Evolutionary conservation across 2,113 vertebrate genomes (phyloP), one percentile per base, ranked within the genome.

Genomic region (Grammomys surdaster): DNA sequence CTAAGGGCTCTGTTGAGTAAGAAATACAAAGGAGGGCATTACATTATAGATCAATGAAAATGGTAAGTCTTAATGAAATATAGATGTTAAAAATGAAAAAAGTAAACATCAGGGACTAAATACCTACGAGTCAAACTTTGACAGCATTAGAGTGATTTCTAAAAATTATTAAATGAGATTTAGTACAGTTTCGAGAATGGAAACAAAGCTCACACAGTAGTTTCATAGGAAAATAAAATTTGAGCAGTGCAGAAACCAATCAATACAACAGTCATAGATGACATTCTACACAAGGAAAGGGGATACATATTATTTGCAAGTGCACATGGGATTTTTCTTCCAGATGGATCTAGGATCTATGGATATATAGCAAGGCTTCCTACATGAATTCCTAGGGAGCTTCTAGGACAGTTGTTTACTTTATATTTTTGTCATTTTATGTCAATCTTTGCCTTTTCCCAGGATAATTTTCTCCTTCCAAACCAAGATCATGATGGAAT

Each of bases 121-220:
- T 9, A 73, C 1, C 1, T 58, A n/a, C 0, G 0, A 40, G 36
- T 58, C 80, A 58, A 58, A 58, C 3, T 26, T 7, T n/a, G 36
- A 26, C 46, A 81, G 24, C n/a, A 63, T 63, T 63, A 43, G 24
- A 63, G 13, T 28, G 58, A 63, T 4, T 63, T 43, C 14, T 43
- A 43, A 63, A 80, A 31, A 46, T 65, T 46, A 65, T 19, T 17
- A 65, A 43, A 46, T 65, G 46, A 19, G 0, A 31, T 65, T 65
- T 40, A 16, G 24, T 63, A 1, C 24, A 85, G 26, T 46, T 85
- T 85, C 65, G 4, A 20, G 19, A 46, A 82, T 10, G 16, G 40
- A 65, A 65, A 31, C 40, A 46, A 85, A 85, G 19, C 40, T 63
- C 40, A 63, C 14, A 19, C 1, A 17, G 11, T 63, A 4, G 14